Base-by-base conservation (phyloP, 2,113 vertebrate species). In the Apteryx mantelli region DNA sequence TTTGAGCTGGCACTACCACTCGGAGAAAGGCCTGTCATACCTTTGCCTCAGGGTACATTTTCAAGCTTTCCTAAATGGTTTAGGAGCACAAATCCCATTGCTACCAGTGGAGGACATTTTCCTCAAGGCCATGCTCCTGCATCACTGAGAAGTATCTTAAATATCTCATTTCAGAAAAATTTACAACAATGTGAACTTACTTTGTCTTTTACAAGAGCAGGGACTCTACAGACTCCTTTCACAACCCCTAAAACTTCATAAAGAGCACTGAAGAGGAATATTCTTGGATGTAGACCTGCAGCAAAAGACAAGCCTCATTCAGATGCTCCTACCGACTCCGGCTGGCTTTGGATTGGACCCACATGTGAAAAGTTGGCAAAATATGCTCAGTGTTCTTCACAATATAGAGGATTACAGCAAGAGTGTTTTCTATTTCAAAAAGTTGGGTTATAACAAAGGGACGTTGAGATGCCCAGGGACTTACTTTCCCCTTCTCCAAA, bases 121-220 rank as follows among this genome's bases (percentile, higher is more conserved):
- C 13, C 21, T 44, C 86, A 60, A 89, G 73, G 15, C 19, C 25
- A 61, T 76, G 24, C 11, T 86, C 21, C 60, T 55, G 18, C 55
- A 88, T 88, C 46, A 38, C 36, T 50, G 30, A 73, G 22, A 91
- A 86, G 50, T 34, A 93, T 50, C 53, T 93, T 50, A 88, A 91
- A 53, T 74, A n/a, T 4, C 53, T 38, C 18, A 68, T 53, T 66
- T 89, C 94, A 80, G 3, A 20, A 91, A 50, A 91, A 75, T n/a
- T 60, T 38, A 44, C 17, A 80, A 42, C 28, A 80, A 19, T 30
- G 30, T 86, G 30, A 94, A 80, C 52, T 42, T 87, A n/a, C 15
- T 96, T 89, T 76, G 30, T 50, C 60, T 96, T 88, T 88, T 69
- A 76, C 34, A 73, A 95, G 52, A 92, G 38, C 20, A 69, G 4